Base-by-base conservation (phyloP, 2,797 vertebrate genomes). In the Chanos chanos region DNA sequence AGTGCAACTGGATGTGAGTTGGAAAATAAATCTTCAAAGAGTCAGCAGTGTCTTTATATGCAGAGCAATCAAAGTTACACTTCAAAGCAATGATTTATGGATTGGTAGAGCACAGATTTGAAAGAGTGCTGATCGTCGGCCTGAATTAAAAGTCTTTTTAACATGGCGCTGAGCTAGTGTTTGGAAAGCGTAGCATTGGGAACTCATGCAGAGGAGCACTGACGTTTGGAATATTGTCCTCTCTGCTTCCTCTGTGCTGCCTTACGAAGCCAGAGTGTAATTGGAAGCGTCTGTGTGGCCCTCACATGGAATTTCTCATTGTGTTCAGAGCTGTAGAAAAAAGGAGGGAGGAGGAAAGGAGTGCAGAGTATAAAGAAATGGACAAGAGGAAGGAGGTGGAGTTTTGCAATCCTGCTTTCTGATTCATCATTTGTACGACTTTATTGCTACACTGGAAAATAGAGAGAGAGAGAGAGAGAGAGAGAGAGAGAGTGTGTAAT, bases 251-350 rank as follows among this genome's bases (percentile, higher is more conserved):
- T 76, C 62, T 68, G 55, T 43, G 3, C 53, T 61, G 67, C 69
- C 81, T 84, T 69, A 79, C 53, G 67, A 80, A 71, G 74, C 63
- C 58, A 36, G 39, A 56, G 58, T 50, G 65, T 87, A 88, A 90
- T 87, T 87, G 85, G 85, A 90, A 87, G 73, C 79, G 61, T 84
- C 83, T 89, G 84, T 83, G 81, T 81, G 75, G 76, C 76, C 73
- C 65, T 81, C 55, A 16, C 73, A 70, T 79, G 83, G 85, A 82
- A 76, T 82, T 78, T 80, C 75, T 84, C 76, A 80, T 83, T 86
- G 84, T 86, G 67, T 83, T 83, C 72, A 24, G 50, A 66, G 56
- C 73, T 56, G 61, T 31, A 48, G 53, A 60, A 44, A 40, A 47
- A 64, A 66, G 64, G 47, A 63, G 55, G 44, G 52, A 4, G 43